phyloP scores from a whole-genome alignment of 2,113 vertebrate genomes.

The Laticauda colubrina region DNA sequence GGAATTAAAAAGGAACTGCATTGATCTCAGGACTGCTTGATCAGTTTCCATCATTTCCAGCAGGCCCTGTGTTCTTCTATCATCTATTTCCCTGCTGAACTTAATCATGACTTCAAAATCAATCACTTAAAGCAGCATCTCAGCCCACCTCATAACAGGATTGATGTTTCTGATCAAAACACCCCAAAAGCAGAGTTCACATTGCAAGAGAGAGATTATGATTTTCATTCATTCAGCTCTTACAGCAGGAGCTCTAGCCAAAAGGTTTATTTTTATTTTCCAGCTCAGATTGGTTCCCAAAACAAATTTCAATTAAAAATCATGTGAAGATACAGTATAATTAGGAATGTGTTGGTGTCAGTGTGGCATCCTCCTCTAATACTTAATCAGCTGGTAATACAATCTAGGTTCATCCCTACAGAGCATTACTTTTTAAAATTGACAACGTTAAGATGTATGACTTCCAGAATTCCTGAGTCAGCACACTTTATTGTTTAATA shows the following conservation, averaged over 20 bases:
- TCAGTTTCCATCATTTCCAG: background rate
- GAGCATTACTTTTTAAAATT: background rate
- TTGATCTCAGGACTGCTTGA: background rate
- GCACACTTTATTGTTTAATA: background rate
- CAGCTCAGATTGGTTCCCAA: background rate
- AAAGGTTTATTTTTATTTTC: background rate
- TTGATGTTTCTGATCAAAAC: background rate
- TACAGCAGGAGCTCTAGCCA: background rate
- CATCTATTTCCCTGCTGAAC: background rate
- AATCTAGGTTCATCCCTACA: background rate
- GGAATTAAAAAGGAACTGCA: background rate
- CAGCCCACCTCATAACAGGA: background rate
- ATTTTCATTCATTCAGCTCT: background rate
- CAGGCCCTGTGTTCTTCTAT: background rate
- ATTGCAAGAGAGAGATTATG: background rate
- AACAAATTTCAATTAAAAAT: slow-evolving; percentile 9
- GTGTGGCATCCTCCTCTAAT: background rate
- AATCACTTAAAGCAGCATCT: background rate
- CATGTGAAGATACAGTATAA: background rate
- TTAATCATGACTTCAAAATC: background rate
- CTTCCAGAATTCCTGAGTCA: background rate
- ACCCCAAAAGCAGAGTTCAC: background rate
- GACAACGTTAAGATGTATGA: background rate
- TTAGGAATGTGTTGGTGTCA: background rate
- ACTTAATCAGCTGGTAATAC: background rate